These are phyloP conservation scores for Archocentrus centrarchus DNA, from an alignment of 2,113 vertebrate species.

Conservation along the genomic window DNA sequence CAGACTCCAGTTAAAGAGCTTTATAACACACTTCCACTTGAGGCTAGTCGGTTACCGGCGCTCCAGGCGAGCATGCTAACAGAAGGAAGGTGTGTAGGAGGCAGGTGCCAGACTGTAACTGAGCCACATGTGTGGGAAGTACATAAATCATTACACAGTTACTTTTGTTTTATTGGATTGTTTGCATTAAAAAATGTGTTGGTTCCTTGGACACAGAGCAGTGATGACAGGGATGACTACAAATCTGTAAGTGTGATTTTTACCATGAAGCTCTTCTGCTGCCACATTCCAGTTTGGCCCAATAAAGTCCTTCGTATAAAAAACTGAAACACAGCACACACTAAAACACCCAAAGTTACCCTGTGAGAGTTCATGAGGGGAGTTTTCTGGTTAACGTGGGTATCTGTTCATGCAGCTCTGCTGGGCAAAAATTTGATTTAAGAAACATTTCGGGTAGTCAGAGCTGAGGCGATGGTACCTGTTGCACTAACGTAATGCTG, in stretches of 20 bases:
- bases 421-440: slow-evolving; percentile 20
- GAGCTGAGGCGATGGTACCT: slow-evolving; percentile 16
- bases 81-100: not conserved
- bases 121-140: not conserved
- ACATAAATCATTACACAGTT: not conserved
- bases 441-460: not conserved
- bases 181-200: not conserved
- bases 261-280: not conserved
- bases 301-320: too few species aligned
- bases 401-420: not conserved
- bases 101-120: not conserved
- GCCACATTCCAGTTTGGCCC: not conserved
- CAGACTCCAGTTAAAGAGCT: not conserved
- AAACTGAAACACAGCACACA: not conserved
- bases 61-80: not conserved
- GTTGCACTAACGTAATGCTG: slow-evolving; percentile 6
- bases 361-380: not conserved
- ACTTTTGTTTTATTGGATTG: not conserved
- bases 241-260: not conserved
- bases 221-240: not conserved
- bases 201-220: not conserved
- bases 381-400: not conserved
- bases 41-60: too few species aligned
- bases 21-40: too few species aligned
- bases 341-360: not conserved